Percentiles rank a stretch among this genome's conserved stretches.
Evolutionary conservation across 2,113 vertebrate genomes (phyloP).

Genomic region (Saimiri boliviensis): DNA sequence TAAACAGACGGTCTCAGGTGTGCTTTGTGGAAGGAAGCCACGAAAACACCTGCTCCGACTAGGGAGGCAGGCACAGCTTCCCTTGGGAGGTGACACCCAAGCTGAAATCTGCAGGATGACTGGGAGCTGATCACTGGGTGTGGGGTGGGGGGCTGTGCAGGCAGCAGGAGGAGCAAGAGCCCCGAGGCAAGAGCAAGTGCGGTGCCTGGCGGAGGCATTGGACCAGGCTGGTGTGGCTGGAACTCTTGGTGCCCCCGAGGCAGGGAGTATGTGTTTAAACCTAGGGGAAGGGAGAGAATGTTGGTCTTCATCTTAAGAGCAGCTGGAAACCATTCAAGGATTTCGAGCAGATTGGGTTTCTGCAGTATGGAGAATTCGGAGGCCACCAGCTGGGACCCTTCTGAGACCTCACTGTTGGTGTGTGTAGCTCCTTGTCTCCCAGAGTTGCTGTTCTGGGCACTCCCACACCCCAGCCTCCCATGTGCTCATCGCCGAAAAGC

Average conservation of each 20-base stretch:
- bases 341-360: neutral
- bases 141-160: neutral
- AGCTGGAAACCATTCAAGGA: neutral
- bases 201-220: accelerated
- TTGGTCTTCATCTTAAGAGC: neutral
- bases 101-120: neutral
- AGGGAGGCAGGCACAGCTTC: neutral
- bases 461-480: no score
- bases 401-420: neutral
- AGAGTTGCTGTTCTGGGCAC: neutral
- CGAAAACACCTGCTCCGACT: neutral
- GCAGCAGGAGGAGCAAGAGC: neutral
- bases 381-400: neutral
- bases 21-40: neutral
- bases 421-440: no score
- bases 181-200: neutral
- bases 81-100: neutral
- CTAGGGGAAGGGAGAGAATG: neutral
- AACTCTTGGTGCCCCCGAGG: neutral
- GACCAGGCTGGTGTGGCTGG: neutral
- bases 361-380: neutral
- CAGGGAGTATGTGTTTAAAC: neutral
- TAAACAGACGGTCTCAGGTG: neutral
- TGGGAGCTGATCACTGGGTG: neutral
- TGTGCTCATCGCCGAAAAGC: accelerated